Percentiles rank a stretch among this genome's conserved stretches.
These are phyloP conservation scores for Australoheros facetus DNA, from an alignment of 2,797 vertebrate genomes.

Conservation along the genomic window DNA sequence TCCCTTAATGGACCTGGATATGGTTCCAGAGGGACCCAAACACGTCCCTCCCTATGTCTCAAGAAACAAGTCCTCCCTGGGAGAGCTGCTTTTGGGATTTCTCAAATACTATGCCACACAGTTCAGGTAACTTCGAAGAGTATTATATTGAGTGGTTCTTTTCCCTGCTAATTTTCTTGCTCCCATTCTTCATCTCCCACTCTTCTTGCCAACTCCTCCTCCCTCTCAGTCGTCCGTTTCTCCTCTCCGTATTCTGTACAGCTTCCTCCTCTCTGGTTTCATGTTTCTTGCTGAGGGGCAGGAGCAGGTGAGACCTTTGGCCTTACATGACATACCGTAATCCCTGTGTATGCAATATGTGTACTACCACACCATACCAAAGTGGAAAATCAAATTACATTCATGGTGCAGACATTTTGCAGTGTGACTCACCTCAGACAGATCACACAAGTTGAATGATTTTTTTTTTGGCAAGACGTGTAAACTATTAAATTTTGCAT, in stretches of 20 bases:
- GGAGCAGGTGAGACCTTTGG: slow-evolving; percentile 81
- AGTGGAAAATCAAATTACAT: slow-evolving; percentile 7
- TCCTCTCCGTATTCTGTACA: slow-evolving; percentile 39
- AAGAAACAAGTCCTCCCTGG: slow-evolving; percentile 89
- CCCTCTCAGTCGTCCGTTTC: slow-evolving; percentile 16
- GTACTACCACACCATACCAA: slow-evolving; percentile 12
- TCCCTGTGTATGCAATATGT: slow-evolving; percentile 48
- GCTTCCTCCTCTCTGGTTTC: slow-evolving; percentile 73
- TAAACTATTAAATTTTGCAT: too few relatives aligned
- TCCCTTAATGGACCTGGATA: slow-evolving; percentile 84
- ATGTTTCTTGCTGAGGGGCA: slow-evolving; percentile 76
- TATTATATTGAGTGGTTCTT: background rate
- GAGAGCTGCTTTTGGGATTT: slow-evolving; percentile 92
- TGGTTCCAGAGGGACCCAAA: slow-evolving; percentile 86
- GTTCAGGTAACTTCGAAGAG: slow-evolving; percentile 88
- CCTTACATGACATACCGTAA: slow-evolving; percentile 61
- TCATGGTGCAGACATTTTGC: background rate
- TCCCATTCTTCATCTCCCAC: slow-evolving; percentile 23
- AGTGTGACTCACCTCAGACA: background rate
- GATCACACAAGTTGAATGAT: background rate
- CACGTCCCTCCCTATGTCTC: slow-evolving; percentile 87
- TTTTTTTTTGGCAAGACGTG: background rate
- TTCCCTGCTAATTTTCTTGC: slow-evolving; percentile 33
- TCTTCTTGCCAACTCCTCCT: slow-evolving; percentile 24
- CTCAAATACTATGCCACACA: slow-evolving; percentile 91